A percentile compares a stretch with the other conserved stretches of the same genome.
These are phyloP conservation scores for Campoletis sonorensis DNA, from an alignment of 1,140 invertebrate species.

Conservation along the genomic window DNA sequence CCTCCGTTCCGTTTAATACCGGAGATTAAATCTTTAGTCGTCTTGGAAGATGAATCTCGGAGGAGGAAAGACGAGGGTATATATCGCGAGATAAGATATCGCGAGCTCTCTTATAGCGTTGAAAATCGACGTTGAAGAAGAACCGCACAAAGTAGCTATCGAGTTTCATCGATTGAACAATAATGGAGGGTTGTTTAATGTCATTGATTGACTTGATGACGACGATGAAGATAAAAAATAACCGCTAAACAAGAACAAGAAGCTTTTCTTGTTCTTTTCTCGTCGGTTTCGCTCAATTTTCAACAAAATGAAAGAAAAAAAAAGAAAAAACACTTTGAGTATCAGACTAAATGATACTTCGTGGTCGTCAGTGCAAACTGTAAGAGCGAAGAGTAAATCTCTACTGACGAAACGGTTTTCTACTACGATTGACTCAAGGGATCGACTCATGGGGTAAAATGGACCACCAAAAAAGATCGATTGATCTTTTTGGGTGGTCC, in stretches of 20 bases:
- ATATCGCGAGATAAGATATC: constrained; percentile 9
- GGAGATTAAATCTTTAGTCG: constrained; percentile 37
- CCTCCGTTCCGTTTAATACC: constrained; percentile 30
- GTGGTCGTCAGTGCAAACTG: no score
- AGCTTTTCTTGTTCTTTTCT: background rate
- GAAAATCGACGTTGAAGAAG: constrained; percentile 13
- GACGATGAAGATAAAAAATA: constrained; percentile 18
- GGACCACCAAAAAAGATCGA: no score
- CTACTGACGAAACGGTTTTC: constrained; percentile 8
- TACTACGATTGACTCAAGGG: background rate
- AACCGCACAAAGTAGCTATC: background rate
- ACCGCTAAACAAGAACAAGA: background rate
- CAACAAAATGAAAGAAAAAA: background rate
- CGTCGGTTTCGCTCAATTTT: background rate
- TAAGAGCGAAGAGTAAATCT: constrained; percentile 14
- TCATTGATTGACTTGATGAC: constrained; percentile 22
- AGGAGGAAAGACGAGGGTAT: constrained; percentile 18
- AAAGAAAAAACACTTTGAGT: background rate
- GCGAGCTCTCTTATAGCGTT: background rate
- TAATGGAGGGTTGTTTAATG: constrained; percentile 21
- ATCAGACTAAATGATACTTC: constrained; percentile 19
- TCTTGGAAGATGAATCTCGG: constrained; percentile 33
- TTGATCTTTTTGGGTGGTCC: background rate
- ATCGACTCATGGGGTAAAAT: no score
- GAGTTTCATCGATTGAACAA: constrained; percentile 8